Evolutionary conservation across 92 coral and sea anemone species (phyloP), one percentile per base, ranked within the genome.

Genomic region (Epizoanthus rinbou): DNA sequence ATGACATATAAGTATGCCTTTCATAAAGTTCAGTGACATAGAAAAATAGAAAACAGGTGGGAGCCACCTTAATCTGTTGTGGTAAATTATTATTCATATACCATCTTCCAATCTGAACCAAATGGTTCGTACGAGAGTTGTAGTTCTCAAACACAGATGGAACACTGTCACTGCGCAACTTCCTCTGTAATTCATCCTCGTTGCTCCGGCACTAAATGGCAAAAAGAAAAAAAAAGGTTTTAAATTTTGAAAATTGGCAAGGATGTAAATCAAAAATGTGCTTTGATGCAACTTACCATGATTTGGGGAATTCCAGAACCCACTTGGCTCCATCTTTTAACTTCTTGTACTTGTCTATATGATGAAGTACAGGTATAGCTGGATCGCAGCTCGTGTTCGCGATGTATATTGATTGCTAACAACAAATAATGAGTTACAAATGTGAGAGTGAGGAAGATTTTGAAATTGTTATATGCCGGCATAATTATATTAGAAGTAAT

Each of bases 301-400:
- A 78, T 63, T 62, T 62, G 14, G 72, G 82, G 6, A 78, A 78
- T 35, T 78, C 82, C 15, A 62, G 52, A 7, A 4, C 18, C 82
- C 82, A 78, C 23, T 33, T 60, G 18, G 21, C 57, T 3, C 57
- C 71, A 41, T 37, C 25, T 13, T 11, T 25, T 24, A 78, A 69
- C 54, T 69, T 78, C 43, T 23, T 78, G 71, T 37, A 63, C 82
- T 62, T 60, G 82, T 78, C 82, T 13, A 24, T 78, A 39, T 78
- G 82, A 23, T 78, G 82, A 28, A 78, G 82, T 2, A 72, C 82
- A 0, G 72, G 82, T 10, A 78, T 14, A 5, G 71, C 8, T 11
- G 82, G 82, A 63, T 69, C 62, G 58, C 82, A 78, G 57, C 57
- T 59, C 71, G 82, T 41, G 39, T 78, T 78, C 52, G 39, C 82